Evolutionary conservation across 2,113 vertebrate genomes (phyloP), one percentile per base, ranked within the genome.

Genomic region (Pseudorasbora parva): DNA sequence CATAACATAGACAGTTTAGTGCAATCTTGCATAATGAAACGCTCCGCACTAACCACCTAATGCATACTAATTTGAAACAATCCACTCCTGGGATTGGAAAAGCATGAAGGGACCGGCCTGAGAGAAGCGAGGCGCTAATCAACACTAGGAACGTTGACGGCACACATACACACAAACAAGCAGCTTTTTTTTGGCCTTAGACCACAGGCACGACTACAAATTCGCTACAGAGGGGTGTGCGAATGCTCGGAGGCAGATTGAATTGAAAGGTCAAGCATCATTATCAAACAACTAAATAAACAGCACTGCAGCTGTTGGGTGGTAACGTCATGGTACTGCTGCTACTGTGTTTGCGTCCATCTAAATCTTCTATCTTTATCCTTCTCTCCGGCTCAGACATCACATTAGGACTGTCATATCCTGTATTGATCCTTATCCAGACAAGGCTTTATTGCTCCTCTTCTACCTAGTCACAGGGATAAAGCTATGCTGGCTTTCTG

Each of bases 31-130:
- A 92, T 94, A 94, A 94, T 94, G 91, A 95, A 94, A 91, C 90
- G 91, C 91, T 92, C 90, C 90, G 90, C 91, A 88, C 90, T 90
- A 91, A 91, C 91, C 89, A 92, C 88, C 89, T 92, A 93, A 93
- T 91, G 92, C 92, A 94, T 94, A 91, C 92, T 92, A 94, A 93
- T 94, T 91, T 93, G 91, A 90, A 91, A 92, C 89, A 89, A 92
- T 92, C 91, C 90, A 91, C 90, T 93, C 79, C 86, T 88, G 81
- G 90, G 92, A 89, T 84, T 91, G 90, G 90, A 88, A 91, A 91
- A 92, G 85, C 89, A 89, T 92, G 92, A 91, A 87, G 92, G 45
- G 51, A 57, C 54, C n/a, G 81, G 54, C 23, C 62, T 10, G 5
- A 33, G 78, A 79, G 17, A 51, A 64, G 30, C 64, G 68, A 82